Evolutionary conservation across 2,888 invertebrate genomes (phyloP), one percentile per base, ranked within the genome.

Genomic region (Halocaridina rubra): DNA sequence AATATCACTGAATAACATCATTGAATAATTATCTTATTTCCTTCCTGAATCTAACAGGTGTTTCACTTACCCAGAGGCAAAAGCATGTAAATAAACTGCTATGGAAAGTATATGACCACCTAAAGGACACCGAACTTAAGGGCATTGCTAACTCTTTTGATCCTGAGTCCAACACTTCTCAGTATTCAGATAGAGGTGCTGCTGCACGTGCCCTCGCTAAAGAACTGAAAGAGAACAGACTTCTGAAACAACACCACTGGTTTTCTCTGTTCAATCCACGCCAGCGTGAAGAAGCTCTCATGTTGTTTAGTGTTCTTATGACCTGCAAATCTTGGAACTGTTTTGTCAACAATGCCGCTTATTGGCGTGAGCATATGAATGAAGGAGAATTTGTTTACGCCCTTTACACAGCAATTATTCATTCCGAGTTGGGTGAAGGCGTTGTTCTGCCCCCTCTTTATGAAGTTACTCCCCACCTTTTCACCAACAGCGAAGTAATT

Each of bases 261-360:
- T 95, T 94, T 92, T 93, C 94, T 19, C 92, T 93, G 89, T 93
- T 92, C 89, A 92, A 94, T 90, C 92, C 93, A 79, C 91, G 92
- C 61, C 94, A 95, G 84, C 91, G 92, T 75, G 92, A 93, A 89
- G 94, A 95, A 90, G 94, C 93, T 8, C 90, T 92, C 3, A 93
- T 93, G 2, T 90, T 95, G 24, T 94, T 94, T 91, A 93, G 94
- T 90, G 91, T 94, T 81, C 92, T 96, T 88, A 93, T 93, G 91
- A 93, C 93, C 82, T 94, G 95, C 88, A 94, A 94, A 90, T 94
- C 94, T 90, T 95, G 93, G 90, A 92, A 93, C 29, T 94, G 94
- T 46, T 94, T 95, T 91, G 92, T 93, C 90, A 92, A 92, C 84
- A 94, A 94, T 13, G 94, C 94, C 39, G 93, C 93, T 57, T 94